Conservation (phyloP, 2,797 vertebrate genomes). For the Manis javanica region DNA sequence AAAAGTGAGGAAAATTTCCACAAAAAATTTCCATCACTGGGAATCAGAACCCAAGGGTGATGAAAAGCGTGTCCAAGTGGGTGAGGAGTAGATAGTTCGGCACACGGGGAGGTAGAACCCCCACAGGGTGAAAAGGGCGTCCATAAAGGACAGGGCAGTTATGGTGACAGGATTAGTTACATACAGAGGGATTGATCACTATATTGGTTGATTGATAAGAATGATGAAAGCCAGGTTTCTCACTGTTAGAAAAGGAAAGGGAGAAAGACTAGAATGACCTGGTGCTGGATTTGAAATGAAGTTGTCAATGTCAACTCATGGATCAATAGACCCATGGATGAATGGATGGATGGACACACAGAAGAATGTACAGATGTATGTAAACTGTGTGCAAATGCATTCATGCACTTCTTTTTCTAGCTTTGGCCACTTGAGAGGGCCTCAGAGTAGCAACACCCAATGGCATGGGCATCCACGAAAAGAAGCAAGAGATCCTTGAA, state of each 20-base stretch:
- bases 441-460: background rate
- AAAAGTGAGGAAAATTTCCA: background rate
- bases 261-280: background rate
- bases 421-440: background rate
- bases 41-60: background rate
- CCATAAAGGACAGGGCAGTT: background rate
- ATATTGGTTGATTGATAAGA: background rate
- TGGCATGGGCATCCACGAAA: background rate
- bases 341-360: background rate
- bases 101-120: background rate
- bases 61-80: background rate
- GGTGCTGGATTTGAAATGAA: background rate
- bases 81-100: background rate
- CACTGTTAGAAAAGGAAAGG: background rate
- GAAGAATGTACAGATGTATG: background rate
- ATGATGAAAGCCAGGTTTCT: background rate
- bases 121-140: background rate
- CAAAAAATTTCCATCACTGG: background rate
- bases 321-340: background rate
- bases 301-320: background rate
- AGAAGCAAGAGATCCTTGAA: background rate
- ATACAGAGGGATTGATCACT: background rate
- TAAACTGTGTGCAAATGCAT: background rate
- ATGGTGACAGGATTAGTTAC: background rate
- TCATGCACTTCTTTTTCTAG: background rate